phyloP scores from a whole-genome alignment of 1,140 invertebrate species.

The Aporrectodea caliginosa region DNA sequence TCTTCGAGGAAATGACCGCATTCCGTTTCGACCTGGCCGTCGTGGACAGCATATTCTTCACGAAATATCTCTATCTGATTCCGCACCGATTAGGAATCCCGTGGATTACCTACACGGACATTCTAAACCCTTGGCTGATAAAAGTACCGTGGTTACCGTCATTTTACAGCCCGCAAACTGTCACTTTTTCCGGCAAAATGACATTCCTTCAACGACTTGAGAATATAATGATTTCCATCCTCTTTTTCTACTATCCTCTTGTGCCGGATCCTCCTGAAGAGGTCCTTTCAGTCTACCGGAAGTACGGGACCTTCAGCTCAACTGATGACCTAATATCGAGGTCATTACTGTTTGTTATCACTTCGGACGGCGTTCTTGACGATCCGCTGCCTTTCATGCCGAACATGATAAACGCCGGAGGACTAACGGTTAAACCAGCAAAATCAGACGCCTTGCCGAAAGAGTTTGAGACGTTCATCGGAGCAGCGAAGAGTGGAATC shows the following conservation, averaged over 20 bases:
- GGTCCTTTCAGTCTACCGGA: slow-evolving; percentile 1
- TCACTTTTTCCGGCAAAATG: background rate
- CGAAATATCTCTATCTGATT: slow-evolving; percentile 9
- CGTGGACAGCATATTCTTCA: slow-evolving; percentile 13
- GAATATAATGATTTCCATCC: slow-evolving; percentile 5
- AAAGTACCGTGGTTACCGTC: slow-evolving; percentile 10
- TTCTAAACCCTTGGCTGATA: slow-evolving; percentile 8
- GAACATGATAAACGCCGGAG: slow-evolving; percentile 17
- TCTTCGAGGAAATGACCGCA: background rate
- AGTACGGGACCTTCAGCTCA: background rate
- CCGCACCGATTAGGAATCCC: slow-evolving; percentile 12
- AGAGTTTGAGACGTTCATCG: background rate
- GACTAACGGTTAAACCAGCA: slow-evolving; percentile 7
- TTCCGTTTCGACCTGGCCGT: slow-evolving; percentile 14
- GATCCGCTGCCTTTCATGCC: background rate
- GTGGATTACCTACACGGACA: slow-evolving; percentile 13
- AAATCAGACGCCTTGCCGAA: background rate
- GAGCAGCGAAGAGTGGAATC: background rate
- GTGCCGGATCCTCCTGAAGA: background rate
- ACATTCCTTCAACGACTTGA: slow-evolving; percentile 17
- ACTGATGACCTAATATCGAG: slow-evolving; percentile 5
- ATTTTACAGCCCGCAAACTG: background rate
- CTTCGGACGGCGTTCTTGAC: slow-evolving; percentile 1
- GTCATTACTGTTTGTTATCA: background rate
- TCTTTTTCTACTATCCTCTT: background rate